Evolutionary conservation across 2,888 invertebrate species (phyloP), one percentile per base, ranked within the genome.

Genomic region (Isotomurus palustris): DNA sequence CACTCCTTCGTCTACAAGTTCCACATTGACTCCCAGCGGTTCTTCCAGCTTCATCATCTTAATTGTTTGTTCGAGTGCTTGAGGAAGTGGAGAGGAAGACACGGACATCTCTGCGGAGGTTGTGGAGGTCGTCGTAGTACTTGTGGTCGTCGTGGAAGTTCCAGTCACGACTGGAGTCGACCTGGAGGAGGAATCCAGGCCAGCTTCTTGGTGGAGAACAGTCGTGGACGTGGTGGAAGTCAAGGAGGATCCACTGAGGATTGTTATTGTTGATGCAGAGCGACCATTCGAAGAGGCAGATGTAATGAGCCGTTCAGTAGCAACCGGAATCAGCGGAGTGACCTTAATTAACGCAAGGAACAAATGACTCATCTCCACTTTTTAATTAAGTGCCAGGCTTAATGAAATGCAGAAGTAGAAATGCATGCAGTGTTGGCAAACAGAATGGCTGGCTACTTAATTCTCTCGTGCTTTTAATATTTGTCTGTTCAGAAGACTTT

Each of bases 21-120:
- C 82, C 25, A 83, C 76, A 47, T 75, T 78, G 40, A 83, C 72
- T 59, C 83, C 83, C 54, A 83, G 71, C 24, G 79, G 78, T 52
- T 80, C 78, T 38, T 76, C 75, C 56, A 80, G 80, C 72, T 81
- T 81, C 57, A 77, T 77, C 25, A 83, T 75, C 66, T 77, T 78
- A 58, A 82, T 77, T 62, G 77, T 78, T 61, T 77, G 73, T 72
- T 83, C 82, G 24, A 82, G 74, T 17, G 78, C 77, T 2, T 77
- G 62, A 1, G 82, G 81, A 32, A 82, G 74, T 43, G 55, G 38
- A 17, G 24, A 35, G 36, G n/a, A 25, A 25, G 51, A 38, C 25
- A 21, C 17, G 40, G 10, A 5, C 21, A 12, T 44, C 22, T 44
- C 48, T 19, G 27, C 24, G 25, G 28, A 43, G 24, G 25, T 62